These are phyloP conservation scores for Leptinotarsa peninsularis DNA, from an alignment of 2,888 invertebrate species.

Conservation along the genomic window DNA sequence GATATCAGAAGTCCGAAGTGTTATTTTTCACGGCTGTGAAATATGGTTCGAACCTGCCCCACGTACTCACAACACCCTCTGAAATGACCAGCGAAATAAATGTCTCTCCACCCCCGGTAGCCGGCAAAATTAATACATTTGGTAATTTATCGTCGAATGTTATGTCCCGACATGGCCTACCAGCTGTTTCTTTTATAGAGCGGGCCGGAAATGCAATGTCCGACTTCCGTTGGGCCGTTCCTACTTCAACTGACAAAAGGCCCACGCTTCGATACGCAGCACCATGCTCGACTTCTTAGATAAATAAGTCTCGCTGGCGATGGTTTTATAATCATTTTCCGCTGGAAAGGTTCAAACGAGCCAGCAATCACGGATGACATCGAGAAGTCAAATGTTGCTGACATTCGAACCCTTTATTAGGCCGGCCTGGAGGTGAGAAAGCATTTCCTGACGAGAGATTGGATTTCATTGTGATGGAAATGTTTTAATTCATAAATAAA, in stretches of 20 bases:
- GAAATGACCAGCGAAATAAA: background rate
- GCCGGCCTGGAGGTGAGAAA: background rate
- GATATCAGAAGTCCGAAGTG: background rate
- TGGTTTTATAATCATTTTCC: constrained; percentile 26
- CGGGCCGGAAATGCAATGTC: constrained; percentile 21
- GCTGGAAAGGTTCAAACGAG: constrained; percentile 7
- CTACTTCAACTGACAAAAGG: constrained; percentile 27
- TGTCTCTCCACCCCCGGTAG: constrained; percentile 17
- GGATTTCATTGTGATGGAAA: background rate
- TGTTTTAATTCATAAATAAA: no score
- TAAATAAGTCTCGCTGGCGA: constrained; percentile 17
- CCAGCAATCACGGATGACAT: background rate
- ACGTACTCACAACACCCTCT: background rate
- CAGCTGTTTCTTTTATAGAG: constrained; percentile 20
- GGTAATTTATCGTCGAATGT: constrained; percentile 11
- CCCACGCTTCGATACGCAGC: constrained; percentile 17
- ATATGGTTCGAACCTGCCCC: background rate
- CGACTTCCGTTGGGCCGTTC: constrained; percentile 24
- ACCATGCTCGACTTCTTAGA: constrained; percentile 21
- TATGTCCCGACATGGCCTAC: constrained; percentile 9
- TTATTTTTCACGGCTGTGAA: background rate
- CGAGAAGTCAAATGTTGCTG: background rate
- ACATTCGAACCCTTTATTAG: background rate
- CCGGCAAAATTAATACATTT: constrained; percentile 27
- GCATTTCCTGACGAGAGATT: background rate